Percentiles rank a stretch among this genome's conserved stretches.
Evolutionary conservation across 2,113 vertebrate genomes (phyloP).

Genomic region (Bambusicola thoracicus): DNA sequence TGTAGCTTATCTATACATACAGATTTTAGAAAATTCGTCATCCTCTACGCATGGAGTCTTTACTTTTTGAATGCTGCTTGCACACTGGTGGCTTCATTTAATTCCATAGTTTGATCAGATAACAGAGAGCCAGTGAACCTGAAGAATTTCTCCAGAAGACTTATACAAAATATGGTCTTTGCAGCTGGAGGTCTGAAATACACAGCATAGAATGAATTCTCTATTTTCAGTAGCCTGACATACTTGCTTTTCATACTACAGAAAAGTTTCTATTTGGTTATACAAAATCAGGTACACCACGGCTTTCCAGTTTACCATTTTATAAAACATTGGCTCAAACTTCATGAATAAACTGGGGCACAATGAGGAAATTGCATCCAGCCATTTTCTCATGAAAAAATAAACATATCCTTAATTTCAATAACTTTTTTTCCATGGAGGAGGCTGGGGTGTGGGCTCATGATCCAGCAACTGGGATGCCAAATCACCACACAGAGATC

Average conservation of each 20-base stretch:
- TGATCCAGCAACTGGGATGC: not conserved
- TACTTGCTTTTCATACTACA: fast-evolving
- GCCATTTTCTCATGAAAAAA: not conserved
- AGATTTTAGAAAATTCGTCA: conserved; percentile 38
- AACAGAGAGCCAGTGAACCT: not conserved
- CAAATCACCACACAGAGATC: not conserved
- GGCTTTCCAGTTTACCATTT: not conserved
- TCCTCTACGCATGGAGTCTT: not conserved
- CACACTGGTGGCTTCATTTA: conserved; percentile 9
- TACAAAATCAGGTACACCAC: not conserved
- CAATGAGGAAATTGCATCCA: not conserved
- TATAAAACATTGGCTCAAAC: not conserved
- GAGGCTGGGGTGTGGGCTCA: fast-evolving
- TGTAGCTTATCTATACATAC: conserved; percentile 40
- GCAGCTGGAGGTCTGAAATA: not conserved
- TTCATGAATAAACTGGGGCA: not conserved
- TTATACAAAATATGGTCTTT: not conserved
- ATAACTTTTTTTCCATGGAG: not conserved
- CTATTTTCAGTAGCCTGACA: not conserved
- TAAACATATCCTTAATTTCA: not conserved
- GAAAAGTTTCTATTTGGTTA: not conserved
- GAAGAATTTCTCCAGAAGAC: not conserved
- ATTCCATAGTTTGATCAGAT: conserved; percentile 1
- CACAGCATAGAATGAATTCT: not conserved
- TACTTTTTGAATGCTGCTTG: conserved; percentile 16